A percentile compares a stretch with the other conserved stretches of the same genome.
Evolutionary conservation across 2,888 invertebrate species (phyloP).

Genomic region (Scaptodrosophila latifasciaeformis): DNA sequence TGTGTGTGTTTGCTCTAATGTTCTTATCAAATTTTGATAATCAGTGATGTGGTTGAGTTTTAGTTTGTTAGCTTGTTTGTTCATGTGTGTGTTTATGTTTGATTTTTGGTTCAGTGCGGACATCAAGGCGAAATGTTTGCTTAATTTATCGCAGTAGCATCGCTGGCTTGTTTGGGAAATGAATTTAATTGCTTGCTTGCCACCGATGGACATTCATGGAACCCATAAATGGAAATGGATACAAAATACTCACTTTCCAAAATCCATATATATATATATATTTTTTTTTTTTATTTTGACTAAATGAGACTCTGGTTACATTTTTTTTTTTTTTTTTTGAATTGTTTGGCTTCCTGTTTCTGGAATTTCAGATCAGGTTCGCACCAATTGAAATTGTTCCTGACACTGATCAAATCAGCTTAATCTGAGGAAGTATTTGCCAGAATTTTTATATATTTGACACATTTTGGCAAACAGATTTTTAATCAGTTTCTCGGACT

Average conservation of each 20-base stretch:
- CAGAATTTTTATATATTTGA: too few species aligned
- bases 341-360: too few species aligned
- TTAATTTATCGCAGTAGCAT: constrained; percentile 69
- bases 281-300: too few species aligned
- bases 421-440: constrained; percentile 37
- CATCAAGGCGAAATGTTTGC: constrained; percentile 52
- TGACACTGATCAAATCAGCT: constrained; percentile 39
- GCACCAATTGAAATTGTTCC: constrained; percentile 61
- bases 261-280: too few species aligned
- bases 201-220: constrained; percentile 44
- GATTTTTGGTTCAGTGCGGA: constrained; percentile 18
- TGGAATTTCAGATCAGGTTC: too few species aligned
- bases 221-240: too few species aligned
- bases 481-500: constrained; percentile 44
- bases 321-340: constrained; percentile 11
- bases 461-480: constrained; percentile 11
- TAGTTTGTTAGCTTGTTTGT: constrained; percentile 10
- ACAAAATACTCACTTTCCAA: too few species aligned
- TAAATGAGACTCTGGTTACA: constrained; percentile 31
- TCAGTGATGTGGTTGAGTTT: constrained; percentile 47
- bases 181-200: constrained; percentile 71
- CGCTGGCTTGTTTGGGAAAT: constrained; percentile 56
- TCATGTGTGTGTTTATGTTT: constrained; percentile 10
- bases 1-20: too few species aligned
- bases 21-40: constrained; percentile 62